Evolutionary conservation across 2,888 invertebrate genomes (phyloP).

Genomic region (Agriopis marginaria): DNA sequence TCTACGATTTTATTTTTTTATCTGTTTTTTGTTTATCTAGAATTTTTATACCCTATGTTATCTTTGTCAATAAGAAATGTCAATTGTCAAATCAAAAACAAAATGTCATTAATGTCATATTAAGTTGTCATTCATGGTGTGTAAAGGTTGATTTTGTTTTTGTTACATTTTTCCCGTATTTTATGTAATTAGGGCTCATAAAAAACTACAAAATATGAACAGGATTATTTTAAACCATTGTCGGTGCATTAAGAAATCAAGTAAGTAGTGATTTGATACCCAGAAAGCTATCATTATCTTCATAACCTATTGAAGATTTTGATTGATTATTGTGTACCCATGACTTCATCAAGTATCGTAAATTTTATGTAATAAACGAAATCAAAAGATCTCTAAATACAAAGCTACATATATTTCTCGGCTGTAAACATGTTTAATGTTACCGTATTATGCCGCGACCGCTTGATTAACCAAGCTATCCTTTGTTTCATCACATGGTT

Average conservation of each 20-base stretch:
- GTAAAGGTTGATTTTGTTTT: slow-evolving; percentile 82
- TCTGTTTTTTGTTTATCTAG: no score
- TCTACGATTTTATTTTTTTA: no score
- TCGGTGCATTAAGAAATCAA: slow-evolving; percentile 75
- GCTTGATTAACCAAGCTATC: slow-evolving; percentile 6
- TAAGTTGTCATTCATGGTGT: slow-evolving; percentile 68
- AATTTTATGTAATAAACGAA: slow-evolving; percentile 51
- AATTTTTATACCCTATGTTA: no score
- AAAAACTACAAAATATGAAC: slow-evolving; percentile 69
- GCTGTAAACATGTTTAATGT: neutral
- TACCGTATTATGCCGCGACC: neutral
- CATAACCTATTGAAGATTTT: slow-evolving; percentile 65
- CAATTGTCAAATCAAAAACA: neutral
- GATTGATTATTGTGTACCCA: slow-evolving; percentile 67
- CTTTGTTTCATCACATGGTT: slow-evolving; percentile 52
- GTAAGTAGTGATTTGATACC: slow-evolving; percentile 61
- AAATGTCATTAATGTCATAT: slow-evolving; percentile 3
- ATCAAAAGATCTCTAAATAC: slow-evolving; percentile 21
- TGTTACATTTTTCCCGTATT: slow-evolving; percentile 68
- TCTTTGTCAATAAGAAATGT: neutral
- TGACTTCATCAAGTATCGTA: slow-evolving; percentile 58
- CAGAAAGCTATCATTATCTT: slow-evolving; percentile 26
- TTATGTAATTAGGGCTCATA: slow-evolving; percentile 54
- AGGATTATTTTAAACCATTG: slow-evolving; percentile 74
- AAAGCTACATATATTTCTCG: neutral